Conservation (phyloP, 2,113 vertebrate species). For the Cercopithecus mona region DNA sequence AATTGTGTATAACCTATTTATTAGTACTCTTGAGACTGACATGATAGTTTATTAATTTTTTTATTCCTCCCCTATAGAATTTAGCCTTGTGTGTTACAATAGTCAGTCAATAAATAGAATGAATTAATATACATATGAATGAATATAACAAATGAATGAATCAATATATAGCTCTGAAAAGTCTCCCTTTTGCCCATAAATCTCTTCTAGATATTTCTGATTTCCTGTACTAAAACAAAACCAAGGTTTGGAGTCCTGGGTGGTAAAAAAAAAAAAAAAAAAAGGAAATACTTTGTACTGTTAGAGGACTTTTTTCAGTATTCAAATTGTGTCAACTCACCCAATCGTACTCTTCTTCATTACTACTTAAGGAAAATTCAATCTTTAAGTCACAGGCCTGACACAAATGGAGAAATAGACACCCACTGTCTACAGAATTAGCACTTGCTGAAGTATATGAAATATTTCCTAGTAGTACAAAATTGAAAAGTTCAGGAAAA, state of each 20-base stretch:
- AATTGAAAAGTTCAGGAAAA: background rate
- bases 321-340: background rate
- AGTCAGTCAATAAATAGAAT: background rate
- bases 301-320: too few species aligned
- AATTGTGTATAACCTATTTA: background rate
- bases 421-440: background rate
- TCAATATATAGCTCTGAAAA: background rate
- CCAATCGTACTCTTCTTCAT: background rate
- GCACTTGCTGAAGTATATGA: background rate
- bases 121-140: too few species aligned
- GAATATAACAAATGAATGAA: too few species aligned
- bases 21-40: background rate
- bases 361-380: background rate
- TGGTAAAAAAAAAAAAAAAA: background rate
- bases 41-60: background rate
- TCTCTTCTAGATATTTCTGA: background rate
- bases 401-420: background rate
- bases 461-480: background rate
- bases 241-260: background rate
- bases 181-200: background rate
- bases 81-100: background rate
- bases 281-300: rapidly evolving
- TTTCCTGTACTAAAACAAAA: background rate
- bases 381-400: background rate
- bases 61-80: background rate